Evolutionary conservation across 2,888 invertebrate genomes (phyloP), one percentile per base, ranked within the genome.

Genomic region (Poecilus cupreus): DNA sequence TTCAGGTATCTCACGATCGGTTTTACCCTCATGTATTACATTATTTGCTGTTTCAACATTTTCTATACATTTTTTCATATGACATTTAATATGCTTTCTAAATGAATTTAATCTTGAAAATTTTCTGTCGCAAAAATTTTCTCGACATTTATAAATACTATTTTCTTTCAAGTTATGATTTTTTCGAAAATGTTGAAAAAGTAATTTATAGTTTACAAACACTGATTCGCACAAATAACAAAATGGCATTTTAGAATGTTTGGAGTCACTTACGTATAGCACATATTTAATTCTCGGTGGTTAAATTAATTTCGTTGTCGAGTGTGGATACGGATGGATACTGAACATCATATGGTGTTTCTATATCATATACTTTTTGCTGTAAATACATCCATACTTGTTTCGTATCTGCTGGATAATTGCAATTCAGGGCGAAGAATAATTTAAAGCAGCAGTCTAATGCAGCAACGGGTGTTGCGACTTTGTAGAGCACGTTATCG

Each of bases 171-270:
- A 70, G 8, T n/a, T n/a, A 24, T 70, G 68, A 37, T 18, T 37
- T 20, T 10, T 70, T n/a, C 68, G 68, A 70, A 70, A 70, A 70
- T 70, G 68, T 6, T 64, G 26, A 64, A 70, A 32, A 13, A 70
- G 8, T 11, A 70, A 70, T 16, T 16, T 70, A 11, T 70, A 39
- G 6, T 70, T 70, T 39, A 3, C 16, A 10, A 39, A 13, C 8
- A 16, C 16, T 11, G 1, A 3, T 2, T 70, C 6, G 11, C 68
- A 70, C 13, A 70, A 4, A 39, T 39, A 70, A 70, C 68, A 70
- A 39, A 2, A 3, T 5, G 68, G 68, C 68, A 70, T 70, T 3
- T 10, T 70, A 64, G n/a, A n/a, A n/a, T n/a, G n/a, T n/a, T n/a
- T n/a, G n/a, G n/a, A n/a, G n/a, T n/a, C n/a, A n/a, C n/a, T n/a